These are phyloP conservation scores for Drosophila kokeensis DNA, from an alignment of 2,888 invertebrate species.

Conservation along the genomic window DNA sequence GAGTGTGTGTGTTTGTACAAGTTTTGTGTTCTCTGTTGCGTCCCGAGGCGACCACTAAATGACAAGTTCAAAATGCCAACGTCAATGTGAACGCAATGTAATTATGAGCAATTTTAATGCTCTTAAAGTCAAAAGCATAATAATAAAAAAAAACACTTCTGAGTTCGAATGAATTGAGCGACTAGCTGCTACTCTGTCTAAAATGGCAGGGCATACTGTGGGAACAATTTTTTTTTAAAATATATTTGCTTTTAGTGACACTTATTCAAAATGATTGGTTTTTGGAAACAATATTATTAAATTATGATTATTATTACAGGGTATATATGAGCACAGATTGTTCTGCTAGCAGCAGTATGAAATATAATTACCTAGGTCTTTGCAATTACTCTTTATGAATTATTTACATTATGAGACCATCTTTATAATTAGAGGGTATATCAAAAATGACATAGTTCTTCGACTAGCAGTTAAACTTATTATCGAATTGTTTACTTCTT, in stretches of 20 bases:
- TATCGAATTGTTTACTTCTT: background rate
- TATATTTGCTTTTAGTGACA: background rate
- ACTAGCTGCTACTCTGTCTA: constrained; percentile 4
- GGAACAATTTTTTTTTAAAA: fast-evolving
- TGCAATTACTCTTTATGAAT: background rate
- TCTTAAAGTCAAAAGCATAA: constrained; percentile 60
- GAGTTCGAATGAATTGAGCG: background rate
- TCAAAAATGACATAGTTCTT: background rate
- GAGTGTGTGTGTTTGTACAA: constrained; percentile 36
- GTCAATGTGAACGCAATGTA: constrained; percentile 60
- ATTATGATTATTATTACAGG: background rate
- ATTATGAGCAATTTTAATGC: constrained; percentile 77
- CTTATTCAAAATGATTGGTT: background rate
- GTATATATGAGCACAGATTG: background rate
- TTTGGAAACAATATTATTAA: background rate
- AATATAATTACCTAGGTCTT: background rate
- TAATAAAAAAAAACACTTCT: constrained; percentile 18
- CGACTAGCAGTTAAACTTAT: background rate
- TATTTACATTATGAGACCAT: background rate
- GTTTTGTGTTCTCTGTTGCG: constrained; percentile 54
- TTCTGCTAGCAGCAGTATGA: background rate
- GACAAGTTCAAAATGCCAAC: constrained; percentile 71
- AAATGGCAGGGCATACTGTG: background rate
- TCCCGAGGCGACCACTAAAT: constrained; percentile 68
- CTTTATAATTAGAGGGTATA: background rate